Conservation (phyloP, 92 coral and sea anemone genomes). For the Bergia sp. region DNA sequence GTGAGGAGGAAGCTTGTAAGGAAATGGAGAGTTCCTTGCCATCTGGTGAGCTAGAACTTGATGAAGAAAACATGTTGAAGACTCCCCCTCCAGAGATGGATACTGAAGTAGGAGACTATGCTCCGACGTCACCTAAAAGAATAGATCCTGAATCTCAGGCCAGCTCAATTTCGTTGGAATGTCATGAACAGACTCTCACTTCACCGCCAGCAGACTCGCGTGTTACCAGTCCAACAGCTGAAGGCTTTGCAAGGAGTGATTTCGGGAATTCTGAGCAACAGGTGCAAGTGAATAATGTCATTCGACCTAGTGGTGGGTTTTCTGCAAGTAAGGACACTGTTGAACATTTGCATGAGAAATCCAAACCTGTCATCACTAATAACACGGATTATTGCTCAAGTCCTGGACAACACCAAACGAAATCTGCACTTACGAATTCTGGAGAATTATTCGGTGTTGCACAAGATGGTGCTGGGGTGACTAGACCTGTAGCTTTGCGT, state of each 20-base stretch:
- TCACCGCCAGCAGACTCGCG: slow-evolving; percentile 64
- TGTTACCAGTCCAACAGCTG: slow-evolving; percentile 29
- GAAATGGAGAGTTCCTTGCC: slow-evolving; percentile 67
- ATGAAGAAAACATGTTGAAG: slow-evolving; percentile 74
- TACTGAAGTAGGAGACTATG: slow-evolving; percentile 43
- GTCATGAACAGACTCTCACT: slow-evolving; percentile 86
- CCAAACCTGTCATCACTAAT: neutral
- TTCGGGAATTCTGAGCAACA: slow-evolving; percentile 7
- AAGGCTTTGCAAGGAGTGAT: slow-evolving; percentile 5
- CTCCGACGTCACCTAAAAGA: slow-evolving; percentile 62
- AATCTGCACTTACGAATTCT: neutral
- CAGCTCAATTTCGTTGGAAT: slow-evolving; percentile 83
- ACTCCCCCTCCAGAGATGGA: slow-evolving; percentile 54
- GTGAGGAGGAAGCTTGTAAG: slow-evolving; percentile 86
- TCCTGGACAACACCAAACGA: neutral
- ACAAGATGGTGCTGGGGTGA: neutral
- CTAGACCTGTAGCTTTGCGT: neutral
- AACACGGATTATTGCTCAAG: neutral
- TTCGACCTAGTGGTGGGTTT: slow-evolving; percentile 6
- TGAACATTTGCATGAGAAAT: neutral
- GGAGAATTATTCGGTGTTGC: slow-evolving; percentile 6
- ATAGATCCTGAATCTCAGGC: slow-evolving; percentile 69
- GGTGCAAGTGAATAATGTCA: slow-evolving; percentile 24
- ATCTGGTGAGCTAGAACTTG: slow-evolving; percentile 70
- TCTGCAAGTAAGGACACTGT: neutral